Percentiles rank a stretch among this genome's conserved stretches.
Conservation (phyloP, 1,140 invertebrate species). For the Hypsibius dujardini region DNA sequence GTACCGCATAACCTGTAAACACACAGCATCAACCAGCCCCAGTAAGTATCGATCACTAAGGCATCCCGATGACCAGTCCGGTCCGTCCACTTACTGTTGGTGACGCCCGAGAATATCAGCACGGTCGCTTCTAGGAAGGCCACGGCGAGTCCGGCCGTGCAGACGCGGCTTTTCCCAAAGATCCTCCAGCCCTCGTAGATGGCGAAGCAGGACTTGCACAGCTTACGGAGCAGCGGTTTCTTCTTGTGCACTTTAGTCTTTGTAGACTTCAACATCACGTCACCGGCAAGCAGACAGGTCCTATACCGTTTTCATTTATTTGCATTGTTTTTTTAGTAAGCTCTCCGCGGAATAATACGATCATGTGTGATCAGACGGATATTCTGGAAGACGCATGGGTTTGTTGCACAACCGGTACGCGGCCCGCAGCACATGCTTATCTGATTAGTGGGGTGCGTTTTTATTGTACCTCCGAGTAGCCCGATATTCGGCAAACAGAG, state of each 20-base stretch:
- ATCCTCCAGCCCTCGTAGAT: background rate
- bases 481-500: background rate
- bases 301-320: background rate
- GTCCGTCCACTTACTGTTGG: background rate
- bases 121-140: slow-evolving; percentile 1
- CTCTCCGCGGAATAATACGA: no score
- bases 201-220: background rate
- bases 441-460: no score
- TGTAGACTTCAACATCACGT: background rate
- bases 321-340: no score
- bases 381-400: no score
- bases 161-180: background rate
- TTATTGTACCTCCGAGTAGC: no score
- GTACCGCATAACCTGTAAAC: background rate
- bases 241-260: background rate
- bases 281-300: background rate
- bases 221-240: background rate
- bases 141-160: background rate
- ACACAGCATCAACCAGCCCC: background rate
- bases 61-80: background rate
- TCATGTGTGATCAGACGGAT: no score
- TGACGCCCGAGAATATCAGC: background rate
- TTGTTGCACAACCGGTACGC: no score
- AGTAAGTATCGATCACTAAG: background rate
- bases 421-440: no score